Conservation (phyloP, 2,888 invertebrate species). For the Laspeyria flexula region DNA sequence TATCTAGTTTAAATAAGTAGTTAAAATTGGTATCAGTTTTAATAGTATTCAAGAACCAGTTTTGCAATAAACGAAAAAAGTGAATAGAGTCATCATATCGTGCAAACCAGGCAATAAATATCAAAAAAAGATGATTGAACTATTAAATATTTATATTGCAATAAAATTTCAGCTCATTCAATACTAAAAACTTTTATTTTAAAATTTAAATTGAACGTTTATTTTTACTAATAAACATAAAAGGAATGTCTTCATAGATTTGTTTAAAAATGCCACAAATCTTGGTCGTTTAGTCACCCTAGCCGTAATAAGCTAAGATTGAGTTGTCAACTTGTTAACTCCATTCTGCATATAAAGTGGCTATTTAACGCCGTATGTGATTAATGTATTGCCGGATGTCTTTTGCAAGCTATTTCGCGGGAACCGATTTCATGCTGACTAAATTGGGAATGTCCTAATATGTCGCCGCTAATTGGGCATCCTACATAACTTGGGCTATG, state of each 20-base stretch:
- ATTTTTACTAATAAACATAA: constrained; percentile 39
- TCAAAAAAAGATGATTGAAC: background rate
- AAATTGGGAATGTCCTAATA: constrained; percentile 57
- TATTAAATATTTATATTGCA: background rate
- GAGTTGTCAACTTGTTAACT: constrained; percentile 71
- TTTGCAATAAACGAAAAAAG: background rate
- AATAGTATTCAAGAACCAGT: background rate
- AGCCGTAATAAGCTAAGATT: constrained; percentile 64
- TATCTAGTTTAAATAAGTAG: background rate
- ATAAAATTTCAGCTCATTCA: constrained; percentile 4
- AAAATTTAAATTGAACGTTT: constrained; percentile 26
- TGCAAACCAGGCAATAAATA: background rate
- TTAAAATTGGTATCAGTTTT: background rate
- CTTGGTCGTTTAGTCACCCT: constrained; percentile 48
- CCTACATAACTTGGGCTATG: constrained; percentile 39
- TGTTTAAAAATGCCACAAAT: constrained; percentile 46
- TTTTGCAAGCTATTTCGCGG: constrained; percentile 69
- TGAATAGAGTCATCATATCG: constrained; percentile 3
- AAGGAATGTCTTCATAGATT: constrained; percentile 37
- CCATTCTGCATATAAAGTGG: constrained; percentile 74
- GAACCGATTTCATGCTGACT: constrained; percentile 53
- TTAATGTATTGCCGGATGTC: constrained; percentile 64
- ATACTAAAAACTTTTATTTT: constrained; percentile 12
- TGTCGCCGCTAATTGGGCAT: constrained; percentile 56
- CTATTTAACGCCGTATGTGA: constrained; percentile 68